A percentile compares a stretch with the other conserved stretches of the same genome.
Evolutionary conservation across 2,888 invertebrate species (phyloP).

Genomic region (Pecten maximus): DNA sequence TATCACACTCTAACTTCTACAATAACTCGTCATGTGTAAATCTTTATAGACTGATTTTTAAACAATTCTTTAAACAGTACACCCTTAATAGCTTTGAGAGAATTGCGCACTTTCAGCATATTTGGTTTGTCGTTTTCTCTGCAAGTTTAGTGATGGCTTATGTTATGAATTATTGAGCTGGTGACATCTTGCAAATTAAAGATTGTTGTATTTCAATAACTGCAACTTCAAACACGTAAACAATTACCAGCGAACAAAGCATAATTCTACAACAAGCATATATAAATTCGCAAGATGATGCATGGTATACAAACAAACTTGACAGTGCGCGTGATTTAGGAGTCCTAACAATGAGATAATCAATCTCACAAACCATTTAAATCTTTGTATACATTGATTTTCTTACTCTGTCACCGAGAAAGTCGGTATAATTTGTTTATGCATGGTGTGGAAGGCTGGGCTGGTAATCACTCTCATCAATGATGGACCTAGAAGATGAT

Average conservation of each 20-base stretch:
- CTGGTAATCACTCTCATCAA: constrained; percentile 3
- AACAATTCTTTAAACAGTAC: no score
- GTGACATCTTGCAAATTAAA: no score
- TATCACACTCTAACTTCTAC: no score
- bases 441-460: not conserved
- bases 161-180: no score
- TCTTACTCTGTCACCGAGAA: not conserved
- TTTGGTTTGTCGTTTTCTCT: no score
- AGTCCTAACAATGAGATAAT: not conserved
- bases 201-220: no score
- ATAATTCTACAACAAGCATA: not conserved
- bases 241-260: not conserved
- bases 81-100: no score
- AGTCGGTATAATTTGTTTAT: constrained; percentile 1
- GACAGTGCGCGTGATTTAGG: not conserved
- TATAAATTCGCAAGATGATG: not conserved
- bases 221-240: not conserved
- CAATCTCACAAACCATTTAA: not conserved
- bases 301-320: not conserved
- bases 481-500: not conserved
- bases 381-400: not conserved
- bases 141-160: no score
- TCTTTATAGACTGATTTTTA: no score
- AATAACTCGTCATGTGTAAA: no score
- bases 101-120: no score